A percentile compares a stretch with the other conserved stretches of the same genome.
phyloP scores from a whole-genome alignment of 1,140 invertebrate species.

The Hesperophylax magnus region DNA sequence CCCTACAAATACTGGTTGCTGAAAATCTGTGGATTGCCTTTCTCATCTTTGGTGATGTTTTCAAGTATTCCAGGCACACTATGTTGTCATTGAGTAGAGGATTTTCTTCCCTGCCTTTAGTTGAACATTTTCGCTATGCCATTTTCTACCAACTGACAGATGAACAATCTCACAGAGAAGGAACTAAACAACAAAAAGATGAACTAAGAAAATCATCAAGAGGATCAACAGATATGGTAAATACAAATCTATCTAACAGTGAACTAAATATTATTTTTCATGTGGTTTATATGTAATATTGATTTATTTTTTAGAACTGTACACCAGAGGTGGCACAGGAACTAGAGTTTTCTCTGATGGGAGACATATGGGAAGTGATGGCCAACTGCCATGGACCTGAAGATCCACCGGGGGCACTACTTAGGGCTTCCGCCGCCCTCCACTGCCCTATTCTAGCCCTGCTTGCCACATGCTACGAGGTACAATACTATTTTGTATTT shows the following conservation, averaged over 20 bases:
- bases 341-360: constrained; percentile 59
- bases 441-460: constrained; percentile 74
- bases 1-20: constrained; percentile 71
- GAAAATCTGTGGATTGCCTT: constrained; percentile 77
- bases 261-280: too few species aligned
- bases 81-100: constrained; percentile 70
- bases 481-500: constrained; percentile 57
- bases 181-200: constrained; percentile 63
- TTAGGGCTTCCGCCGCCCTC: constrained; percentile 71
- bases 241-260: constrained; percentile 42
- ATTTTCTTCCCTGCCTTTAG: constrained; percentile 69
- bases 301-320: background rate
- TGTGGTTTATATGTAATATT: too few species aligned
- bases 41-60: constrained; percentile 74
- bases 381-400: constrained; percentile 77
- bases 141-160: constrained; percentile 66
- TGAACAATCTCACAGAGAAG: constrained; percentile 61
- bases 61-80: constrained; percentile 74
- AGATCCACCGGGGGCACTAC: constrained; percentile 75
- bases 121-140: constrained; percentile 71
- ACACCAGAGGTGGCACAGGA: background rate
- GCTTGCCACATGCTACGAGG: constrained; percentile 79
- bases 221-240: constrained; percentile 64
- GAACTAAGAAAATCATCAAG: constrained; percentile 63
- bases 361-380: constrained; percentile 75